phyloP scores from a whole-genome alignment of 1,140 invertebrate genomes.

The Araneus ventricosus region DNA sequence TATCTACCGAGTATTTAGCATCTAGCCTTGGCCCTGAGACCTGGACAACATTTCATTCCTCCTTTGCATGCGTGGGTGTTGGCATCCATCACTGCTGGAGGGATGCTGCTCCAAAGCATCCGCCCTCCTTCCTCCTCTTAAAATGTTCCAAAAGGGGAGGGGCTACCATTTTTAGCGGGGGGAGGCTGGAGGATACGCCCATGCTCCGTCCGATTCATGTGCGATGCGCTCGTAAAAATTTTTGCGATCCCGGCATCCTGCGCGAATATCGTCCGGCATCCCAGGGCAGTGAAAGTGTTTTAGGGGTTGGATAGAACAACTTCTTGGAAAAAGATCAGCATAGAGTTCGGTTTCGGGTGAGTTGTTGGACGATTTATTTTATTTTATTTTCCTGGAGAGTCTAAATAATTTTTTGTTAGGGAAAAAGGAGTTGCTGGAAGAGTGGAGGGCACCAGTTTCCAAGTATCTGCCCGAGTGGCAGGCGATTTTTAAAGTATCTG shows the following conservation, averaged over 20 bases:
- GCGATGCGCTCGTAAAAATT: slow-evolving; percentile 45
- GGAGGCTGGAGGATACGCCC: slow-evolving; percentile 1
- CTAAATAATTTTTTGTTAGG: not conserved
- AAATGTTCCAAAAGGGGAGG: slow-evolving; percentile 5
- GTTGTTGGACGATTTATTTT: slow-evolving; percentile 35
- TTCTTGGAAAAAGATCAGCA: slow-evolving; percentile 39
- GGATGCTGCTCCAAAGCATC: slow-evolving; percentile 35
- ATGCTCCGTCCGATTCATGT: slow-evolving; percentile 59
- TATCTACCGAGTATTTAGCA: slow-evolving; percentile 19
- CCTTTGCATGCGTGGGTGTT: slow-evolving; percentile 46
- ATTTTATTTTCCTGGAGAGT: slow-evolving; percentile 28
- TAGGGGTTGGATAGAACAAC: slow-evolving; percentile 27
- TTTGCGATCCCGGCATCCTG: slow-evolving; percentile 65
- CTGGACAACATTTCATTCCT: not conserved
- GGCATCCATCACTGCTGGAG: not conserved
- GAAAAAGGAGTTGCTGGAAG: not conserved
- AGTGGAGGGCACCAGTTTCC: too few species aligned
- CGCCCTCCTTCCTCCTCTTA: not conserved
- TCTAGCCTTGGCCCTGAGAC: slow-evolving; percentile 28
- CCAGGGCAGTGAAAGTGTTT: slow-evolving; percentile 14
- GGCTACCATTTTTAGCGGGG: slow-evolving; percentile 6
- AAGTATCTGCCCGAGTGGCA: too few species aligned
- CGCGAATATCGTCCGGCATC: slow-evolving; percentile 29
- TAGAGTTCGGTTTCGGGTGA: slow-evolving; percentile 39
- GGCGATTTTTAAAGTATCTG: too few species aligned